Conservation (phyloP, 2,113 vertebrate species). For the Dasypus novemcinctus region DNA sequence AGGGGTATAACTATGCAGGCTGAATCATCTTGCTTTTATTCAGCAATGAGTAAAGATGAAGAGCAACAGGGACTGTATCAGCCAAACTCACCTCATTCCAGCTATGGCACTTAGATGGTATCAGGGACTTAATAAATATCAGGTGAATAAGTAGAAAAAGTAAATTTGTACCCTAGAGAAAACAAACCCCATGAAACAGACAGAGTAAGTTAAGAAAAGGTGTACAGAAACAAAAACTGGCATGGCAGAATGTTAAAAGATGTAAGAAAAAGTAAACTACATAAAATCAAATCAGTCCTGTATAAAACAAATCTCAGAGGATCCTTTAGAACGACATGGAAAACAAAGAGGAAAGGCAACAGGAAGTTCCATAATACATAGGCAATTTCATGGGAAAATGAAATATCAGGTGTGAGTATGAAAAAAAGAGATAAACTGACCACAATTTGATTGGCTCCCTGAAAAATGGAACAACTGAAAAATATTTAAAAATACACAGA, state of each 20-base stretch:
- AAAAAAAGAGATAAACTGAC: neutral
- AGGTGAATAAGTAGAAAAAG: neutral
- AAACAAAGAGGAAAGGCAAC: neutral
- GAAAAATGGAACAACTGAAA: constrained; percentile 14
- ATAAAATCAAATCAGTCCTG: neutral
- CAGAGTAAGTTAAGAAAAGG: neutral
- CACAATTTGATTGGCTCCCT: neutral
- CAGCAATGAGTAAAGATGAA: neutral
- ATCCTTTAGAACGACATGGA: neutral
- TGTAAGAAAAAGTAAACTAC: neutral
- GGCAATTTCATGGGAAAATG: neutral
- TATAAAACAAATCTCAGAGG: neutral
- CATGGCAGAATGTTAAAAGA: neutral
- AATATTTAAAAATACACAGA: neutral
- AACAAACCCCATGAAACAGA: neutral
- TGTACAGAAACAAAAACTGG: neutral
- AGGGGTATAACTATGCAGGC: neutral
- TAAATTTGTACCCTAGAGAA: neutral
- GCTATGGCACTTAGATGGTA: neutral
- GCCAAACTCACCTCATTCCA: no score
- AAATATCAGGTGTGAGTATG: neutral
- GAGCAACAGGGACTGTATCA: neutral
- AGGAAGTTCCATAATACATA: neutral
- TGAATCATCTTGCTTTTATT: neutral
- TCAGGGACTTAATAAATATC: neutral